Conservation (phyloP, 2,113 vertebrate genomes). For the Petrocephalus microphthalmus region DNA sequence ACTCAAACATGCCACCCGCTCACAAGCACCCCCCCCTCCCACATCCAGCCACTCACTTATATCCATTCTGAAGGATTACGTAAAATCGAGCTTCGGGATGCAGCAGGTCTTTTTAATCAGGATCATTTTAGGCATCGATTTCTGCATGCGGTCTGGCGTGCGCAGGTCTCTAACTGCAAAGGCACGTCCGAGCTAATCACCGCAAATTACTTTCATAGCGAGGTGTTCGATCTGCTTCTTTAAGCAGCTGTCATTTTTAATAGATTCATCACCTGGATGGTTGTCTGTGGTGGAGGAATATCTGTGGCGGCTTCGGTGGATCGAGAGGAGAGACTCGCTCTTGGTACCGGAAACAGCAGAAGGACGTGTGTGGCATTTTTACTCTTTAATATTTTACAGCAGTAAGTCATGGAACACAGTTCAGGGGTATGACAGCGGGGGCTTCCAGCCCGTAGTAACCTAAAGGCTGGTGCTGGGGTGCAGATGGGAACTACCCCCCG, state of each 20-base stretch:
- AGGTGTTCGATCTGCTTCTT: slow-evolving; percentile 46
- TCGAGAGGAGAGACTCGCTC: slow-evolving; percentile 27
- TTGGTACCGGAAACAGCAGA: slow-evolving; percentile 2
- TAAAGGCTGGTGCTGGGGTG: neutral
- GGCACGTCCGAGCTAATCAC: slow-evolving; percentile 41
- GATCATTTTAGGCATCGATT: slow-evolving; percentile 43
- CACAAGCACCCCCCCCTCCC: neutral
- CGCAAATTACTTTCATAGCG: slow-evolving; percentile 46
- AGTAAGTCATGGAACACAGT: neutral
- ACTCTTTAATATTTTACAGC: neutral
- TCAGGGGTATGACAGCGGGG: neutral
- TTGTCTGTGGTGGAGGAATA: slow-evolving; percentile 18
- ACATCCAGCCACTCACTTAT: neutral
- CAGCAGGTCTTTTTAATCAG: slow-evolving; percentile 27
- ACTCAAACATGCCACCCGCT: slow-evolving; percentile 3
- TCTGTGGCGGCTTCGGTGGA: slow-evolving; percentile 45
- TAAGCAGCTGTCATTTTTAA: slow-evolving; percentile 47
- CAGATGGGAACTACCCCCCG: neutral
- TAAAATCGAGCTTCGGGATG: slow-evolving; percentile 7
- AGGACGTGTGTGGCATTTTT: neutral
- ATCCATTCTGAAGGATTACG: neutral
- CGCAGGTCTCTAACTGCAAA: slow-evolving; percentile 36
- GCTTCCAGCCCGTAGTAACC: neutral
- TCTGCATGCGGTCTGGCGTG: slow-evolving; percentile 33
- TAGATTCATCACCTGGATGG: slow-evolving; percentile 36